Conservation (phyloP, 2,888 invertebrate species). For the Cryptosula pallasiana region DNA sequence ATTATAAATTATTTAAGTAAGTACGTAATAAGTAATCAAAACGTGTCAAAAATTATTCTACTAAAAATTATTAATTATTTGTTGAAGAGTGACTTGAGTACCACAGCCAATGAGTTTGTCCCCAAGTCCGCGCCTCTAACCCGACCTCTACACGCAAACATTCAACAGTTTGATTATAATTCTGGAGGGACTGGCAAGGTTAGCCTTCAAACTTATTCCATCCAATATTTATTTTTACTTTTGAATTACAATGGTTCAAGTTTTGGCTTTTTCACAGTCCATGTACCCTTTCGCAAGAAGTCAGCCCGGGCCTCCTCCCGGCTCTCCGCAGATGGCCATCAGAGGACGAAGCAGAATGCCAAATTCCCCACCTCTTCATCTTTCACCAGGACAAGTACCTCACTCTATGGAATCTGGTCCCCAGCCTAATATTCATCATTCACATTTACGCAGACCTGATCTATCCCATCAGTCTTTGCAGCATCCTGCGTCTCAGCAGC, state of each 20-base stretch:
- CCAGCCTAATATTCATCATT: neutral
- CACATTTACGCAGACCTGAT: neutral
- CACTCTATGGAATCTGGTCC: neutral
- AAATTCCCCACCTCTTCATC: neutral
- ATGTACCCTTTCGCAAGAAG: neutral
- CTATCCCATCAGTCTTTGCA: neutral
- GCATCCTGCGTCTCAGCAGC: too few species aligned
- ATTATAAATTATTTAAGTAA: too few species aligned
- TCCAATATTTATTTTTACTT: too few species aligned
- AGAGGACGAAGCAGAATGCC: neutral
- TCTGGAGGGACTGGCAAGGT: neutral
- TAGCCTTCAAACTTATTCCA: too few species aligned
- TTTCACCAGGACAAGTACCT: neutral
- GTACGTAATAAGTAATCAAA: too few species aligned
- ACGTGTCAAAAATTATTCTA: too few species aligned
- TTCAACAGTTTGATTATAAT: neutral
- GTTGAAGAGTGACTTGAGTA: slow-evolving; percentile 25
- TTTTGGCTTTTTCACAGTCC: neutral
- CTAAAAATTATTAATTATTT: slow-evolving; percentile 27
- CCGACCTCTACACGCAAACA: neutral
- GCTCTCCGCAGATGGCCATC: neutral
- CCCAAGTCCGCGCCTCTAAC: slow-evolving; percentile 29
- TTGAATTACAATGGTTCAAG: too few species aligned
- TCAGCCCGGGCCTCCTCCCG: neutral
- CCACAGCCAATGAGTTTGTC: slow-evolving; percentile 35